A percentile compares a stretch with the other conserved stretches of the same genome.
phyloP scores from a whole-genome alignment of 2,797 vertebrate genomes.

The Alauda arvensis region DNA sequence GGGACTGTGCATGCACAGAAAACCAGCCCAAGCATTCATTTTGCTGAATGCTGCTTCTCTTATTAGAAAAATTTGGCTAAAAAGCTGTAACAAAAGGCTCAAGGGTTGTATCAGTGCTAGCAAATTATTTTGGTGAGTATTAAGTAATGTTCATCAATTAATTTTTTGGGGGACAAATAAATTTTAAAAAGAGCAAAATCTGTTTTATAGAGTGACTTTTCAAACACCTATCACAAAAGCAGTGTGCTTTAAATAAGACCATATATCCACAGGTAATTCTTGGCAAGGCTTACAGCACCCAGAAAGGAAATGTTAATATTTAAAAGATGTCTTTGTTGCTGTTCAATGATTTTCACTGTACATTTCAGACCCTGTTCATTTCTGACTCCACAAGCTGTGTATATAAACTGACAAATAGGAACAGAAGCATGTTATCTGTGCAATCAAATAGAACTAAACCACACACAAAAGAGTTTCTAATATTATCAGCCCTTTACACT shows the following conservation, averaged over 20 bases:
- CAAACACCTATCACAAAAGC: not conserved
- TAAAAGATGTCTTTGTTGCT: not conserved
- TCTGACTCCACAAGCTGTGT: not conserved
- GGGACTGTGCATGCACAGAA: not conserved
- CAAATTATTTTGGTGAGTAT: not conserved
- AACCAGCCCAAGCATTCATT: not conserved
- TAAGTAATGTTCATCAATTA: not conserved
- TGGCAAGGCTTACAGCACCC: not conserved
- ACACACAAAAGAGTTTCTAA: not conserved
- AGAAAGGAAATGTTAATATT: not conserved
- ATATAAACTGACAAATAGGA: not conserved
- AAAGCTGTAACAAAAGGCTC: not conserved
- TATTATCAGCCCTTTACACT: not conserved
- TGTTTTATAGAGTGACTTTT: not conserved
- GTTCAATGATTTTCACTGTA: not conserved
- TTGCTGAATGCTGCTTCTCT: not conserved
- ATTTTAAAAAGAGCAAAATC: not conserved
- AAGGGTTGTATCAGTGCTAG: not conserved
- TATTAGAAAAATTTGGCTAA: not conserved
- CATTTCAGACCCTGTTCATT: not conserved
- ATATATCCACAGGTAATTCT: not conserved
- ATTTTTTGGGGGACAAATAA: not conserved
- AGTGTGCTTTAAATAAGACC: not conserved
- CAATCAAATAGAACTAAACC: not conserved
- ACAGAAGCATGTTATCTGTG: not conserved